phyloP scores from a whole-genome alignment of 2,888 invertebrate species.

The Athripsodes cinereus region DNA sequence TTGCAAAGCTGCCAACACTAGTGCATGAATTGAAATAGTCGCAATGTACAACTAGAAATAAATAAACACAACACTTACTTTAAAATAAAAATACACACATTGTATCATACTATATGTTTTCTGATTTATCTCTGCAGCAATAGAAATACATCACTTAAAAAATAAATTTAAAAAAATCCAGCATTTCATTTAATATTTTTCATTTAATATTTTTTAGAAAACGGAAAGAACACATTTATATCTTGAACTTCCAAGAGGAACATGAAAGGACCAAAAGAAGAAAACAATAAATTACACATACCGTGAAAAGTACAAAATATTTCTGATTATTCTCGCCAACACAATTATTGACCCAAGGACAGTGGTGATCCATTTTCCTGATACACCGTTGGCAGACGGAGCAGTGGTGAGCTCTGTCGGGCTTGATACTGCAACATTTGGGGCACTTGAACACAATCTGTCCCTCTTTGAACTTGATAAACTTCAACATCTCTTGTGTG shows the following conservation, averaged over 20 bases:
- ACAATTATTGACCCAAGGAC: conserved; percentile 98
- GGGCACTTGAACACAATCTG: conserved; percentile 93
- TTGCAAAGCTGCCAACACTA: conserved; percentile 87
- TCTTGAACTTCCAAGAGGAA: too few relatives aligned
- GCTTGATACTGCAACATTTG: conserved; percentile 94
- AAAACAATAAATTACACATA: too few relatives aligned
- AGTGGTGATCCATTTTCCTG: conserved; percentile 60
- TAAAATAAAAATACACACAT: too few relatives aligned
- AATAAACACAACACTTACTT: neutral
- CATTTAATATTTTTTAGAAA: too few relatives aligned
- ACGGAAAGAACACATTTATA: too few relatives aligned
- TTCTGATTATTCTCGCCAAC: conserved; percentile 99
- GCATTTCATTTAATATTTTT: conserved; percentile 6
- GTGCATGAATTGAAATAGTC: conserved; percentile 88
- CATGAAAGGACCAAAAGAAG: too few relatives aligned
- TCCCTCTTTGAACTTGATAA: conserved; percentile 87
- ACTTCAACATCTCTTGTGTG: conserved; percentile 90
- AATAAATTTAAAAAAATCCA: too few relatives aligned
- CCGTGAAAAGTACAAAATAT: conserved; percentile 96
- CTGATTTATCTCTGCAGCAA: too few relatives aligned
- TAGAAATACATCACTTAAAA: too few relatives aligned
- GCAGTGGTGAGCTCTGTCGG: conserved; percentile 93
- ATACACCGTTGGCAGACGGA: conserved; percentile 84
- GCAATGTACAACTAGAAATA: conserved; percentile 90
- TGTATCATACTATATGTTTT: too few relatives aligned